Conservation (phyloP, 2,888 invertebrate genomes). For the Ashinkailepas kermadecensis region DNA sequence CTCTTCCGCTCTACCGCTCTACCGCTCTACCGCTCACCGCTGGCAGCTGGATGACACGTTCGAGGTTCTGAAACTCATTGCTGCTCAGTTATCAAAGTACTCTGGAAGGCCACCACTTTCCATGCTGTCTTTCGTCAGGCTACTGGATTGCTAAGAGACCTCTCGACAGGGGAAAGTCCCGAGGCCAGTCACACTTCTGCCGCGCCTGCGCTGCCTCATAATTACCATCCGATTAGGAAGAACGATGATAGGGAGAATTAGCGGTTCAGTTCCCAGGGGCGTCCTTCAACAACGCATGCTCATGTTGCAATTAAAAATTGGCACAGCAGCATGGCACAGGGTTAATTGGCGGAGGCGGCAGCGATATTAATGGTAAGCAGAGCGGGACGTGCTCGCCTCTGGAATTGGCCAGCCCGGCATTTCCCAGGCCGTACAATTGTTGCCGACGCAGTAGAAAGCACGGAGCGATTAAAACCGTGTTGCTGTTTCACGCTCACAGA, state of each 20-base stretch:
- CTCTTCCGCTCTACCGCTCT: too few relatives aligned
- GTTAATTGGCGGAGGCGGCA: background rate
- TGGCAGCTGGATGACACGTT: too few relatives aligned
- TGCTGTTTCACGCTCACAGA: too few relatives aligned
- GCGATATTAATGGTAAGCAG: background rate
- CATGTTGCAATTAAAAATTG: constrained; percentile 14
- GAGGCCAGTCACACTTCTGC: background rate
- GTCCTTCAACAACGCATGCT: background rate
- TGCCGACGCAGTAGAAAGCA: background rate
- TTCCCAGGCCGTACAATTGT: background rate
- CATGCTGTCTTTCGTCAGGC: too few relatives aligned
- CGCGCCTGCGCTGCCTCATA: background rate
- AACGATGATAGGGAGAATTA: background rate
- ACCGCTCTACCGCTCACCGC: too few relatives aligned
- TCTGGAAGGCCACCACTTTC: too few relatives aligned
- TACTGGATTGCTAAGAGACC: too few relatives aligned
- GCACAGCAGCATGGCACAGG: background rate
- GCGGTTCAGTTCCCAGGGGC: constrained; percentile 1
- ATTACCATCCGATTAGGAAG: constrained; percentile 1
- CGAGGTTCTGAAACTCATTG: too few relatives aligned
- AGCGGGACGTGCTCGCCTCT: background rate
- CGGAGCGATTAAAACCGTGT: too few relatives aligned
- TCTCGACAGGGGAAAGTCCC: background rate
- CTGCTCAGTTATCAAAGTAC: too few relatives aligned
- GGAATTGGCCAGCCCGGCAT: background rate